These are phyloP conservation scores for Pomacea canaliculata DNA, from an alignment of 2,888 invertebrate genomes.

Conservation along the genomic window DNA sequence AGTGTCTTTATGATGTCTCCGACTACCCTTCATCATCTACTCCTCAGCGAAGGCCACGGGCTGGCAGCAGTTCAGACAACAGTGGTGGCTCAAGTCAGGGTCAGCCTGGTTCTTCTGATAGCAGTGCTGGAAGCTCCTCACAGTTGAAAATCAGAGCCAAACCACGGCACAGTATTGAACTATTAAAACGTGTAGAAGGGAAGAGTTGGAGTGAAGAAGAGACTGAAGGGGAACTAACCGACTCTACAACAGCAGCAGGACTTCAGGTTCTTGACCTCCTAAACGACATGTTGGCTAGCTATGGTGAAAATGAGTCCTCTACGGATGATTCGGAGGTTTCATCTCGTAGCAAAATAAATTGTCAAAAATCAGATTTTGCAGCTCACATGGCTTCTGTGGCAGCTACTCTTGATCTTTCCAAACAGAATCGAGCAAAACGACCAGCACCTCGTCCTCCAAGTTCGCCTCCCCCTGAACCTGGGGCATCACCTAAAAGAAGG, in stretches of 20 bases:
- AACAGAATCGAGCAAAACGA: conserved; percentile 44
- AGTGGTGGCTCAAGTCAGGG: conserved; percentile 11
- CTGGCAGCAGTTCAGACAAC: conserved; percentile 4
- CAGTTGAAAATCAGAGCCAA: conserved; percentile 2
- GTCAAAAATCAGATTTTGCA: conserved; percentile 51
- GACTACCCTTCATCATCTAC: not conserved
- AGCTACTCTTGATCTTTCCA: conserved; percentile 50
- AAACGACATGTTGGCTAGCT: conserved; percentile 52
- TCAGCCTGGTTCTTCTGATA: conserved; percentile 10
- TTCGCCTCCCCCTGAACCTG: conserved; percentile 48
- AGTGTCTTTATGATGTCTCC: conserved; percentile 28
- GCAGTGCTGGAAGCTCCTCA: conserved; percentile 1
- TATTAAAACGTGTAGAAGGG: conserved; percentile 1
- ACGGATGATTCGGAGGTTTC: conserved; percentile 24
- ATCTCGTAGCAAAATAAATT: conserved; percentile 11
- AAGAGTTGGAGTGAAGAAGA: conserved; percentile 14
- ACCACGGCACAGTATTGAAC: not conserved
- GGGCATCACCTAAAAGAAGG: conserved; percentile 37
- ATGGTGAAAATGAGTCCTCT: conserved; percentile 35
- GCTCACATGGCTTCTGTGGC: conserved; percentile 57
- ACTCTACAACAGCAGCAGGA: conserved; percentile 40
- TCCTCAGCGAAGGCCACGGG: not conserved
- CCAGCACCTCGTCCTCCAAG: conserved; percentile 56
- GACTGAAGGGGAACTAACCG: conserved; percentile 36
- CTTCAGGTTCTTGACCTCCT: conserved; percentile 53